A percentile compares a stretch with the other conserved stretches of the same genome.
These are phyloP conservation scores for Steromphala cineraria DNA, from an alignment of 2,888 invertebrate genomes.

Conservation along the genomic window DNA sequence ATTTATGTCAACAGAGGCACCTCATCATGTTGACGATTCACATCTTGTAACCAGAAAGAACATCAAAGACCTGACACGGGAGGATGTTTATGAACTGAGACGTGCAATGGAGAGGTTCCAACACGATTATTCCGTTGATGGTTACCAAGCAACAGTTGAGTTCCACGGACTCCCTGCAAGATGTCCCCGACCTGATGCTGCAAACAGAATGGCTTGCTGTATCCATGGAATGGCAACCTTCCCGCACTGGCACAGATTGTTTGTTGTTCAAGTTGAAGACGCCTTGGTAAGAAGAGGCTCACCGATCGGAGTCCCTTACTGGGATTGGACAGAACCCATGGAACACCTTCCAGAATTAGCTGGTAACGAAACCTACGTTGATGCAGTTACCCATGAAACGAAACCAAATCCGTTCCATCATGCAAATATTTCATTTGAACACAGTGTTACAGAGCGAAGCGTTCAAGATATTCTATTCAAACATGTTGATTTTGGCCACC, in stretches of 20 bases:
- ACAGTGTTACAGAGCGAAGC: slow-evolving; percentile 23
- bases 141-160: slow-evolving; percentile 48
- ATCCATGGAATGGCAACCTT: slow-evolving; percentile 40
- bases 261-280: slow-evolving; percentile 39
- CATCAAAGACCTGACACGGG: slow-evolving; percentile 32
- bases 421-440: slow-evolving; percentile 34
- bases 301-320: slow-evolving; percentile 43
- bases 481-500: slow-evolving; percentile 34
- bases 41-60: slow-evolving; percentile 34
- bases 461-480: slow-evolving; percentile 28
- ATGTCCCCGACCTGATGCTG: slow-evolving; percentile 41
- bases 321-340: slow-evolving; percentile 43
- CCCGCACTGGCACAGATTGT: slow-evolving; percentile 36
- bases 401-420: slow-evolving; percentile 40
- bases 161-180: slow-evolving; percentile 46
- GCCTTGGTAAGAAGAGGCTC: slow-evolving; percentile 38
- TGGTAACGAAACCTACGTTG: slow-evolving; percentile 32
- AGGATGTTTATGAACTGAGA: slow-evolving; percentile 39
- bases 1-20: slow-evolving; percentile 30
- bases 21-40: slow-evolving; percentile 7
- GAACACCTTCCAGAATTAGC: slow-evolving; percentile 35
- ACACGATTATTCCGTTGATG: slow-evolving; percentile 42
- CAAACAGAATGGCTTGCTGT: slow-evolving; percentile 34
- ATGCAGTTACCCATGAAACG: slow-evolving; percentile 24
- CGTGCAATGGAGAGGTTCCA: slow-evolving; percentile 40